Evolutionary conservation across 2,113 vertebrate species (phyloP), one percentile per base, ranked within the genome.

Genomic region (Capreolus pygargus): DNA sequence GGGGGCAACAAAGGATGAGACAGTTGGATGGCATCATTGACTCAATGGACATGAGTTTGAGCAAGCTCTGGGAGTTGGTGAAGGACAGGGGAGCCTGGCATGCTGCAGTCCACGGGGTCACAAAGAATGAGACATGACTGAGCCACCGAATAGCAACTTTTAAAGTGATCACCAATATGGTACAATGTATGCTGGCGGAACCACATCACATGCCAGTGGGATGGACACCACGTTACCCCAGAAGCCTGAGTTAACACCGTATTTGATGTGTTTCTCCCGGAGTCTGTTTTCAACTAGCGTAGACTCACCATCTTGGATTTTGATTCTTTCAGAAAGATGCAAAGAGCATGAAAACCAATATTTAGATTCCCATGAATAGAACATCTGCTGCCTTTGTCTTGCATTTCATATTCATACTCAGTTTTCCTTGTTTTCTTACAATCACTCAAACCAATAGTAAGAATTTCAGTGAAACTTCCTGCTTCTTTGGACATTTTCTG

Each of bases 21-120:
- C 28, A 43, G 70, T 14, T 76, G 39, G 70, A 43, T 27, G 70
- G 12, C 12, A 43, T 43, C 6, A 14, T 15, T 43, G 70, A 15
- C 70, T 76, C 36, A 43, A 27, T 27, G 36, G 39, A 43, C 23
- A 2, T 4, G 23, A 76, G 70, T 14, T 43, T 6, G 70, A 76
- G 70, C 2, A 14, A 43, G 12, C 6, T 76, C 12, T 27, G 12
- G 36, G 70, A 43, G 70, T 27, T 43, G 23, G 70, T 43, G 39
- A 74, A 1, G 70, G 36, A 76, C 36, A 76, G 70, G 23, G 39
- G 43, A 27, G 39, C 39, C 39, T 27, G 70, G 70, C 23, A 0
- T 14, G 70, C 70, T 76, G 70, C 70, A 43, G 39, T 76, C 23
- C 3, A 43, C 0, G 0, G 36, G 12, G 36, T 43, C 0, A 1